phyloP scores from a whole-genome alignment of 2,113 vertebrate genomes.

The Gorsachius goisagi region DNA sequence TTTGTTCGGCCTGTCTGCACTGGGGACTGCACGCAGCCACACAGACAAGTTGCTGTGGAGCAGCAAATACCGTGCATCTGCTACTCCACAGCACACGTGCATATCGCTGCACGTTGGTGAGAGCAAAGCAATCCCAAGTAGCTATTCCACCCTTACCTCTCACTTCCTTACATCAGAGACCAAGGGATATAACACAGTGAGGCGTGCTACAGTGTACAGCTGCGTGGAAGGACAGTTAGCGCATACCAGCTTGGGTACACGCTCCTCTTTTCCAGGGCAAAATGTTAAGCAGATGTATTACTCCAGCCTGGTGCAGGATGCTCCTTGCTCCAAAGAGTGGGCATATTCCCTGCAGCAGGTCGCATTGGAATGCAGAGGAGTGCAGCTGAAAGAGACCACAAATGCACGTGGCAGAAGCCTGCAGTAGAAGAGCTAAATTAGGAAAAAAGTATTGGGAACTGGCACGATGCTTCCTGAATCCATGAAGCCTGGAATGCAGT shows the following conservation, averaged over 20 bases:
- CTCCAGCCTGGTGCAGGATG: neutral
- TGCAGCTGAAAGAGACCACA: neutral
- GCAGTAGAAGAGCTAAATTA: neutral
- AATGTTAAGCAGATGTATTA: neutral
- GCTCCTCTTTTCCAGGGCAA: accelerated
- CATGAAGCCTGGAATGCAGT: neutral
- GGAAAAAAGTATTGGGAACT: neutral
- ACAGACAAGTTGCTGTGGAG: neutral
- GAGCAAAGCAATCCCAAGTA: neutral
- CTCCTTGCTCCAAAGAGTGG: neutral
- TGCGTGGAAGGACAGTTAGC: neutral
- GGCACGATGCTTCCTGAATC: neutral
- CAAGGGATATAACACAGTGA: accelerated
- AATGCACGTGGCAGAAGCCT: neutral
- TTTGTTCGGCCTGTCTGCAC: neutral
- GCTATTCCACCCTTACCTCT: neutral
- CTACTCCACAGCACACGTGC: accelerated
- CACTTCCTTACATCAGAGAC: neutral
- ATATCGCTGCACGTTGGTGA: accelerated
- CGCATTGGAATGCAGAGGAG: accelerated
- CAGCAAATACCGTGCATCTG: neutral
- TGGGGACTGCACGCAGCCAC: neutral
- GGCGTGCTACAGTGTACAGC: neutral
- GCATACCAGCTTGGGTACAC: neutral
- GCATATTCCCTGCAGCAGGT: neutral